Conservation (phyloP, 1,140 invertebrate species). For the Drosophila mojavensis region DNA sequence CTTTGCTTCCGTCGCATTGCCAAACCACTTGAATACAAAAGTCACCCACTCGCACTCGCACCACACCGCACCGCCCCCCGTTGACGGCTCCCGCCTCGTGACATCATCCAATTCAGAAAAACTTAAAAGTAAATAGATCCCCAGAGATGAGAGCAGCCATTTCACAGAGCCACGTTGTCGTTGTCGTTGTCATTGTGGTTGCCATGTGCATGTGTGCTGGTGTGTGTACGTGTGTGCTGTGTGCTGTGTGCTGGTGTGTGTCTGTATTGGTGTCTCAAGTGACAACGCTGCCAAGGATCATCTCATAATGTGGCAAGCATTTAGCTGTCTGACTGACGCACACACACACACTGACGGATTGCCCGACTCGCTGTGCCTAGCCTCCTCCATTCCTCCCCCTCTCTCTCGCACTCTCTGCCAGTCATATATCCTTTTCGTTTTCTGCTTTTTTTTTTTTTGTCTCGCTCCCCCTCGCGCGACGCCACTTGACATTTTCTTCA, state of each 20-base stretch:
- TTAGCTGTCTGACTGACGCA: constrained; percentile 52
- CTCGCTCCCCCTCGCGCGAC: not conserved
- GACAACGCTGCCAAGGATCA: constrained; percentile 78
- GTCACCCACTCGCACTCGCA: constrained; percentile 46
- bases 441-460: not conserved
- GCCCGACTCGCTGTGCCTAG: constrained; percentile 25
- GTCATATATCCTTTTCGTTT: constrained; percentile 36
- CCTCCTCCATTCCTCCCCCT: not conserved
- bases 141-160: constrained; percentile 63
- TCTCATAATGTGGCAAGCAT: constrained; percentile 78
- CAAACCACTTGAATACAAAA: constrained; percentile 50
- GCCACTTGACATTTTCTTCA: constrained; percentile 80
- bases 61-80: not conserved
- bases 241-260: not conserved
- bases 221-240: constrained; percentile 48
- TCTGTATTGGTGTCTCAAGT: constrained; percentile 67
- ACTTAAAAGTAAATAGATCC: constrained; percentile 82
- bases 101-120: constrained; percentile 79
- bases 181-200: constrained; percentile 22
- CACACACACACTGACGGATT: constrained; percentile 56
- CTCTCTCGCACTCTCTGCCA: not conserved
- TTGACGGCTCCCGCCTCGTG: constrained; percentile 36
- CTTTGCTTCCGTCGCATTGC: constrained; percentile 32
- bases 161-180: constrained; percentile 29
- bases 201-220: constrained; percentile 8